Base-by-base conservation (phyloP, 2,797 vertebrate species). In the Betta splendens region DNA sequence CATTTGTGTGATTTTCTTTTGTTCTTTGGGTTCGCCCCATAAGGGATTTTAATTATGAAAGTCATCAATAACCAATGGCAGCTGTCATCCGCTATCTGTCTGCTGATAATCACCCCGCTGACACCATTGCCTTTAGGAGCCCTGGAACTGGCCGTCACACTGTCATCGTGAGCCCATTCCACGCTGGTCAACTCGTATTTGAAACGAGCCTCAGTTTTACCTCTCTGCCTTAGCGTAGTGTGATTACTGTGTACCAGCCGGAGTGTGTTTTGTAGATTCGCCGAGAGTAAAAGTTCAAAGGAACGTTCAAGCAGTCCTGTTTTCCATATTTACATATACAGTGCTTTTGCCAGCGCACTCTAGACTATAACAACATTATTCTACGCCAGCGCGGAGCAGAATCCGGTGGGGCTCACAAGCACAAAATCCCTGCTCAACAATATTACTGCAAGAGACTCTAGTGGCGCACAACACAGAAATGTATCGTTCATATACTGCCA, bases 41-140 rank as follows among this genome's bases (percentile, higher is more conserved):
- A 89, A 87, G 83, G 64, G 76, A 86, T 91, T 91, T 89, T 89
- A 91, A 92, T 92, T 90, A 92, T 91, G 87, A 89, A 89, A 88
- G 80, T 84, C 90, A 92, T 93, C 90, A 92, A 92, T 92, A 90
- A 90, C 86, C 85, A 72, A 89, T 83, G 87, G 80, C 88, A 89
- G 84, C 89, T 90, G 91, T 91, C 91, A 91, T 80, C 79, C 47
- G 85, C 81, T 89, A 89, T 91, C 90, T 87, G 84, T 85, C 87
- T 84, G 76, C 58, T 81, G 83, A 85, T 90, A 85, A 89, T 88
- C 84, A 81, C 73, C 49, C 47, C 10, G 25, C 75, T 80, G 83
- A 77, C 82, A 86, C 55, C 72, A 75, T 65, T 76, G 64, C 54
- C 42, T 71, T 67, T 60, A 75, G 50, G 64, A 58, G 69, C 55